These are phyloP conservation scores for Tetragonula clypearis DNA, from an alignment of 1,140 invertebrate species.

Conservation along the genomic window DNA sequence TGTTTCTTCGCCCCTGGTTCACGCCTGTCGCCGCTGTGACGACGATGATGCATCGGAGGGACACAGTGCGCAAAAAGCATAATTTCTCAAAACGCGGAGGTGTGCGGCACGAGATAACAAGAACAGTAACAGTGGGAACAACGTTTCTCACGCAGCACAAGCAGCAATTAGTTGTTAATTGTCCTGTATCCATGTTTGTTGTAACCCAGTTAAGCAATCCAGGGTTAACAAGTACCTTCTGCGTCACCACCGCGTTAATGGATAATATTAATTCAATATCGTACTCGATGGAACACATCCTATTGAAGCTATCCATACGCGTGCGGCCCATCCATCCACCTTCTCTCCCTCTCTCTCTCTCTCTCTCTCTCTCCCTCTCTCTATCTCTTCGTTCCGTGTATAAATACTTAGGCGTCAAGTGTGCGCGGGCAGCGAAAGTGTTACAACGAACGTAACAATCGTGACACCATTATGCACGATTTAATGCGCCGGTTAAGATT, in stretches of 20 bases:
- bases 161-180: conserved; percentile 11
- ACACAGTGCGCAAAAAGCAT: not conserved
- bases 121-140: not conserved
- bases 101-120: not conserved
- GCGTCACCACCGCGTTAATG: conserved; percentile 12
- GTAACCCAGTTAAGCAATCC: conserved; percentile 29
- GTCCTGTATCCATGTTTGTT: conserved; percentile 1
- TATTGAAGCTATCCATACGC: conserved; percentile 8
- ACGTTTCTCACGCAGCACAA: too few species aligned
- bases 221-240: conserved; percentile 31
- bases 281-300: conserved; percentile 17
- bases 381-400: not conserved
- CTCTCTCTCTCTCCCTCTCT: not conserved
- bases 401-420: conserved; percentile 40
- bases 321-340: not conserved
- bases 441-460: conserved; percentile 53
- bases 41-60: too few species aligned
- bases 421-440: conserved; percentile 47
- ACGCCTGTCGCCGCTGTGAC: too few species aligned
- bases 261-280: conserved; percentile 49
- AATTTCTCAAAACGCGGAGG: not conserved
- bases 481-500: conserved; percentile 51
- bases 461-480: conserved; percentile 52
- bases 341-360: not conserved
- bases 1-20: too few species aligned